Percentiles rank a stretch among this genome's conserved stretches.
These are phyloP conservation scores for Furcula furcula DNA, from an alignment of 2,888 invertebrate species.

Conservation along the genomic window DNA sequence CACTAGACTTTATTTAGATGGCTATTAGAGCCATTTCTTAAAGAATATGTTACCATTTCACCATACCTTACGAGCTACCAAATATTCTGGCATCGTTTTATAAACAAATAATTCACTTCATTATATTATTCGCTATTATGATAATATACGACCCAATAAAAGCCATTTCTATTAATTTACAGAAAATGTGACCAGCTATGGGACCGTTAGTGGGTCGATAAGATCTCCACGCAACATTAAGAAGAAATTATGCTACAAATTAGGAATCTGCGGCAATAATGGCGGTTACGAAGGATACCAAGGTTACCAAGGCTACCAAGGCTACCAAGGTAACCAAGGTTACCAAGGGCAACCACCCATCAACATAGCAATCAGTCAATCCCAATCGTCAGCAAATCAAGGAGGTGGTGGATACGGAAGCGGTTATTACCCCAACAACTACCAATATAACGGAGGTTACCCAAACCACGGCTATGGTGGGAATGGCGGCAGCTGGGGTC, in stretches of 20 bases:
- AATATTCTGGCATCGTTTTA: no score
- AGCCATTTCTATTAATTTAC: neutral
- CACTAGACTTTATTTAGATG: no score
- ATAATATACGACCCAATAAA: no score
- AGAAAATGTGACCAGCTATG: neutral
- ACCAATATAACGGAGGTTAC: conserved; percentile 46
- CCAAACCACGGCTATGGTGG: conserved; percentile 15
- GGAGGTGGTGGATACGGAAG: conserved; percentile 54
- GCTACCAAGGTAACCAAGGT: conserved; percentile 29
- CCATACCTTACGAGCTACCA: no score
- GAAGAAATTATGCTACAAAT: neutral
- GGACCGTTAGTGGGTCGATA: neutral
- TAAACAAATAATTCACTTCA: no score
- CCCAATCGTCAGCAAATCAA: conserved; percentile 63
- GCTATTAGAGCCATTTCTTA: no score
- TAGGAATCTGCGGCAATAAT: conserved; percentile 33
- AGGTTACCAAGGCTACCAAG: conserved; percentile 37
- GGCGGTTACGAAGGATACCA: conserved; percentile 29
- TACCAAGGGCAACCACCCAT: conserved; percentile 27
- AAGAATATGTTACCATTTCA: no score
- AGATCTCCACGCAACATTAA: neutral
- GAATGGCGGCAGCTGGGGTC: conserved; percentile 2
- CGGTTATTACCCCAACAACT: conserved; percentile 54
- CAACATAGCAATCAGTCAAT: conserved; percentile 72
- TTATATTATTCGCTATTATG: no score